These are phyloP conservation scores for Varanus salvator DNA, from an alignment of 2,113 vertebrate genomes.

Conservation along the genomic window DNA sequence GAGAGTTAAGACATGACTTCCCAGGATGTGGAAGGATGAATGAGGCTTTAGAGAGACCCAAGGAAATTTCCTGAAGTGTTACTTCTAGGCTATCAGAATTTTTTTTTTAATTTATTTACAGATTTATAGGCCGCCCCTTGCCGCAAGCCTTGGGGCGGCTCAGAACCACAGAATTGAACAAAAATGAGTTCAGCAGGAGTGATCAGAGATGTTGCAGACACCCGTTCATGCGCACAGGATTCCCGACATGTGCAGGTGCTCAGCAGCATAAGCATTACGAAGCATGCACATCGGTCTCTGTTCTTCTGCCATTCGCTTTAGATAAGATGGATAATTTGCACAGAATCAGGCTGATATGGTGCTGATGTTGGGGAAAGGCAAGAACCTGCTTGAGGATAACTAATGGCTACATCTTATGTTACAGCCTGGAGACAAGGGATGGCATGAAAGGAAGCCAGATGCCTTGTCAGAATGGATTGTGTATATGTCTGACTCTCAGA, in stretches of 20 bases:
- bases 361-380: not conserved
- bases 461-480: slow-evolving; percentile 19
- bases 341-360: not conserved
- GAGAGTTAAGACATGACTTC: slow-evolving; percentile 51
- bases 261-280: not conserved
- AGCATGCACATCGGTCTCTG: not conserved
- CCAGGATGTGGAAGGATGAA: slow-evolving; percentile 57
- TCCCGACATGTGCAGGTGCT: not conserved
- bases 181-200: slow-evolving; percentile 44
- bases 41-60: slow-evolving; percentile 55
- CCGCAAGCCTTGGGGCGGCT: too few species aligned
- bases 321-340: not conserved
- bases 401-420: not conserved
- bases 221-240: slow-evolving; percentile 43
- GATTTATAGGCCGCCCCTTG: too few species aligned
- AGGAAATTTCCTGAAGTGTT: slow-evolving; percentile 68
- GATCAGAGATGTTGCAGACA: slow-evolving; percentile 52
- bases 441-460: slow-evolving; percentile 14
- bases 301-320: not conserved
- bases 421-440: not conserved
- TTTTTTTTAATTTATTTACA: too few species aligned
- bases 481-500: slow-evolving; percentile 20
- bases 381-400: not conserved
- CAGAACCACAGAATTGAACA: slow-evolving; percentile 41
- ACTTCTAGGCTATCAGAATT: slow-evolving; percentile 58